Percentiles rank a stretch among this genome's conserved stretches.
phyloP scores from a whole-genome alignment of 2,113 vertebrate genomes.

The Pelodiscus sinensis region DNA sequence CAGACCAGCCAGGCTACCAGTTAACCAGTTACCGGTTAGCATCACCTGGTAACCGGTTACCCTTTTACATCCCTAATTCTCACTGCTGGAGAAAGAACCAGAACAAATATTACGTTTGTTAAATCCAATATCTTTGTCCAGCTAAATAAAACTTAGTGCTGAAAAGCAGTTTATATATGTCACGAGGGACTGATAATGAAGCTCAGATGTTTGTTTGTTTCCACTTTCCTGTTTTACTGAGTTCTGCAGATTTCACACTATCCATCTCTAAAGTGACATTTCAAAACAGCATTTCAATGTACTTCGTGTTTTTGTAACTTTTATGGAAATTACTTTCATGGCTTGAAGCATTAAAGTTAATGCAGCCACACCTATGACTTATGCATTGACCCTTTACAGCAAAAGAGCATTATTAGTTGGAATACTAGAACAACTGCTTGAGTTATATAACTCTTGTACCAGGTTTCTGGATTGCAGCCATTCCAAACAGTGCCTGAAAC shows the following conservation, averaged over 20 bases:
- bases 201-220: background rate
- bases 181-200: background rate
- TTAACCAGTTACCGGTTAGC: too few species aligned
- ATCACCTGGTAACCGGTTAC: too few species aligned
- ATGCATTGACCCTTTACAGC: background rate
- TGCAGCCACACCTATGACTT: background rate
- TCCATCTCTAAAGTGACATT: background rate
- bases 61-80: background rate
- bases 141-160: background rate
- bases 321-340: conserved; percentile 20
- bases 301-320: conserved; percentile 1
- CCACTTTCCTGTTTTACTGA: background rate
- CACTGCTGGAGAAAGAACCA: background rate
- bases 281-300: background rate
- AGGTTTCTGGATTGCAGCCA: conserved; percentile 60
- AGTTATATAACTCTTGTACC: conserved; percentile 26
- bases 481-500: conserved; percentile 60
- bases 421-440: background rate
- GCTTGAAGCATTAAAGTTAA: conserved; percentile 1
- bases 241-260: background rate
- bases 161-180: background rate
- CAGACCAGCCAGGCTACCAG: too few species aligned
- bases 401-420: conserved; percentile 19
- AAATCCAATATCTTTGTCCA: background rate
- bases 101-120: background rate